These are phyloP conservation scores for Anoncus sp. DNA, from an alignment of 2,888 invertebrate genomes.

Conservation along the genomic window DNA sequence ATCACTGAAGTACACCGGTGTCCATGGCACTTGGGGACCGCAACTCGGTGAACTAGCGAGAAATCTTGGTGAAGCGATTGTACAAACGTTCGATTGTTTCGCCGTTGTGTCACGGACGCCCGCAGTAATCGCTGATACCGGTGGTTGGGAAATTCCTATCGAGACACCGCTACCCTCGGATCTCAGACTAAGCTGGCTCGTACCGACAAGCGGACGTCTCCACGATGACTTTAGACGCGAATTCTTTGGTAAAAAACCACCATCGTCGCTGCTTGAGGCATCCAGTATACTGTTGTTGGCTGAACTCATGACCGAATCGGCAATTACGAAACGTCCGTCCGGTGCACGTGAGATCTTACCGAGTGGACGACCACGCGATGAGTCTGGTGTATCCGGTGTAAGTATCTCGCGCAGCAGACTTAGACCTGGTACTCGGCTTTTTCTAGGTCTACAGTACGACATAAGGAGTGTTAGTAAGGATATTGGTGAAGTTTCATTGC, in stretches of 20 bases:
- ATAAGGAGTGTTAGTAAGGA: constrained; percentile 70
- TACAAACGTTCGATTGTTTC: constrained; percentile 72
- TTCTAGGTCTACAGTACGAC: constrained; percentile 89
- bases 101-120: constrained; percentile 59
- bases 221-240: constrained; percentile 76
- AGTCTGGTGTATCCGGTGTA: constrained; percentile 82
- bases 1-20: constrained; percentile 91
- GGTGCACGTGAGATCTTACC: constrained; percentile 89
- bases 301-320: constrained; percentile 84
- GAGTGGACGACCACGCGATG: constrained; percentile 83
- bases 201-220: constrained; percentile 86
- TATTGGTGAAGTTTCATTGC: constrained; percentile 19
- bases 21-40: constrained; percentile 87
- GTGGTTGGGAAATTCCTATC: constrained; percentile 70
- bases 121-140: constrained; percentile 30
- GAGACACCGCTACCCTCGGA: constrained; percentile 87
- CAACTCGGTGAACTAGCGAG: constrained; percentile 84
- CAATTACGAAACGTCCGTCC: constrained; percentile 90
- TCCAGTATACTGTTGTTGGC: constrained; percentile 86
- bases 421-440: constrained; percentile 98
- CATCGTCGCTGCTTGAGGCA: constrained; percentile 91
- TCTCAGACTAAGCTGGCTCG: constrained; percentile 88
- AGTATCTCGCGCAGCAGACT: constrained; percentile 88
- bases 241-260: constrained; percentile 90
- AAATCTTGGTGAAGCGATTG: constrained; percentile 78